Percentiles rank a stretch among this genome's conserved stretches.
Evolutionary conservation across 2,113 vertebrate genomes (phyloP).

Genomic region (Microcebus murinus): DNA sequence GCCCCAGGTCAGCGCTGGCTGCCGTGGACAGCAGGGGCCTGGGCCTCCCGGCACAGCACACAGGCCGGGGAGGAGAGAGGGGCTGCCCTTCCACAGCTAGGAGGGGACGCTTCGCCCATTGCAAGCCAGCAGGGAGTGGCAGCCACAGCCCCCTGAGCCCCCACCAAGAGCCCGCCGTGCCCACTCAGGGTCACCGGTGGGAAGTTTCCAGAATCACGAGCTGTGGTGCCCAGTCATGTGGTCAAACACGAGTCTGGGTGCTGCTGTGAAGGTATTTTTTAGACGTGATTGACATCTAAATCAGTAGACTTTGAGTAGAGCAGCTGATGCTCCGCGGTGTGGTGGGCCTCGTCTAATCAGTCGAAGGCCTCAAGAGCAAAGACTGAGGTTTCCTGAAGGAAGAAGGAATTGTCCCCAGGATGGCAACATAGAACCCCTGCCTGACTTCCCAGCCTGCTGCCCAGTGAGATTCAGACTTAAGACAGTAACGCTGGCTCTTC

Average conservation of each 20-base stretch:
- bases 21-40: background rate
- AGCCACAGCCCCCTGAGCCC: background rate
- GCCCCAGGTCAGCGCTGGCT: background rate
- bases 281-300: background rate
- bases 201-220: background rate
- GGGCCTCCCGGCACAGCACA: background rate
- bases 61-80: background rate
- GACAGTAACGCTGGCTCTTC: background rate
- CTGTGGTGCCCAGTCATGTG: no score
- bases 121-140: background rate
- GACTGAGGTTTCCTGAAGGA: background rate
- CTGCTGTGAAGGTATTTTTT: background rate
- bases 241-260: background rate
- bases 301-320: background rate
- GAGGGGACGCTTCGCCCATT: background rate
- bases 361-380: background rate
- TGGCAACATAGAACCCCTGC: background rate
- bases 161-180: no score
- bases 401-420: background rate
- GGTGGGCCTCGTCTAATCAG: background rate
- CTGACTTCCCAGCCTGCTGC: no score
- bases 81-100: background rate
- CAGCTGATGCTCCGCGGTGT: accelerated
- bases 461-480: no score
- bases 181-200: background rate